Conservation (phyloP, 2,888 invertebrate genomes). For the Agapostemon virescens region DNA sequence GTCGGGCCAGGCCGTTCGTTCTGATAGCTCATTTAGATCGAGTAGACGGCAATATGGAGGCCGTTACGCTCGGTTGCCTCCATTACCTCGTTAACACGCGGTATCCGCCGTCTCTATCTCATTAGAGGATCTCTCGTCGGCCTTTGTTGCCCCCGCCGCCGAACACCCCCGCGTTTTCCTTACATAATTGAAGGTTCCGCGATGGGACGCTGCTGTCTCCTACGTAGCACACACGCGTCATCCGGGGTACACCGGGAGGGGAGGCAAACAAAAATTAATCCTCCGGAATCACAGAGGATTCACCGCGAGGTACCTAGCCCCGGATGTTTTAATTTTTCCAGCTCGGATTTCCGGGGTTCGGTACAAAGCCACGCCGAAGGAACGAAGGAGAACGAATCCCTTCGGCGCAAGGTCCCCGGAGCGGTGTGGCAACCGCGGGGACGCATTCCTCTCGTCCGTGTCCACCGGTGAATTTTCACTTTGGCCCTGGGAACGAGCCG, state of each 20-base stretch:
- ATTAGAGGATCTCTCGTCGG: slow-evolving; percentile 15
- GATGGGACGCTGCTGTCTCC: background rate
- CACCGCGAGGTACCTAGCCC: background rate
- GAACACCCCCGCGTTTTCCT: background rate
- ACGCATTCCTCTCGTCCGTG: slow-evolving; percentile 34
- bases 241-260: too few species aligned
- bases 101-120: slow-evolving; percentile 32
- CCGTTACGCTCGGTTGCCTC: slow-evolving; percentile 35
- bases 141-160: background rate
- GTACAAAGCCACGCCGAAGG: slow-evolving; percentile 36
- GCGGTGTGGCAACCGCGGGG: slow-evolving; percentile 15
- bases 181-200: slow-evolving; percentile 9
- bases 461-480: slow-evolving; percentile 64
- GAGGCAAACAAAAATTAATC: slow-evolving; percentile 22
- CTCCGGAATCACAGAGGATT: background rate
- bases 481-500: slow-evolving; percentile 52
- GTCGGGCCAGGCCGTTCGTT: background rate
- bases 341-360: slow-evolving; percentile 56
- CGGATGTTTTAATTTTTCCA: slow-evolving; percentile 58
- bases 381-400: slow-evolving; percentile 43
- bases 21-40: slow-evolving; percentile 3
- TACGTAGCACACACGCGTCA: background rate
- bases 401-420: slow-evolving; percentile 27
- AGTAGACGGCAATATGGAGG: background rate
- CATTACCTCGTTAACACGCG: slow-evolving; percentile 51